Conservation (phyloP, 2,797 vertebrate species). For the Sebastiscus tertius region DNA sequence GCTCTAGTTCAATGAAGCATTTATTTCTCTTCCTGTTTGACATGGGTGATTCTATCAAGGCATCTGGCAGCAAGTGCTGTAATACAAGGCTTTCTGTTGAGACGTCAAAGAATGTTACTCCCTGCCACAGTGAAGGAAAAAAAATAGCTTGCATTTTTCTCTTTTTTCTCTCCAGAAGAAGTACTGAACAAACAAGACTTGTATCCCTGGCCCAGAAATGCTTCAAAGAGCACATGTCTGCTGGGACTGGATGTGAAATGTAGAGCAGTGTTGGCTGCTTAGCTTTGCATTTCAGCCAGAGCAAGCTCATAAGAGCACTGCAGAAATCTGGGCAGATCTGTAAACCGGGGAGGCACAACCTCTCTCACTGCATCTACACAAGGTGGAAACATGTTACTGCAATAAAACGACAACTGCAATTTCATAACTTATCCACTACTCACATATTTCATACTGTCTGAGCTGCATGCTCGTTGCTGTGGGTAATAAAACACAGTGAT, state of each 20-base stretch:
- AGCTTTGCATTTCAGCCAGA: constrained; percentile 85
- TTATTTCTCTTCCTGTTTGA: constrained; percentile 85
- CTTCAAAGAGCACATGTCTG: constrained; percentile 87
- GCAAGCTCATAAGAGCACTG: constrained; percentile 71
- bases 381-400: constrained; percentile 39
- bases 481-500: constrained; percentile 52
- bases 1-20: constrained; percentile 82
- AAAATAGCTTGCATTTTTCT: constrained; percentile 76
- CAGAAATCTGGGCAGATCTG: constrained; percentile 71
- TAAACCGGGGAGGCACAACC: constrained; percentile 40
- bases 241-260: constrained; percentile 86
- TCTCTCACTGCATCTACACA: constrained; percentile 35
- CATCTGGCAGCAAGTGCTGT: constrained; percentile 79
- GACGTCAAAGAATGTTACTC: constrained; percentile 84
- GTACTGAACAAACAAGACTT: constrained; percentile 85
- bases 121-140: constrained; percentile 73
- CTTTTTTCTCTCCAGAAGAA: constrained; percentile 56
- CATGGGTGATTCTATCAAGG: constrained; percentile 83
- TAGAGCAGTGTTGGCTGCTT: constrained; percentile 85
- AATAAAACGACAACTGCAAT: constrained; percentile 23
- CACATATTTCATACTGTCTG: constrained; percentile 31
- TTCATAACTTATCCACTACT: constrained; percentile 38
- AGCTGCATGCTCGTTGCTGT: constrained; percentile 14
- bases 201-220: constrained; percentile 86
- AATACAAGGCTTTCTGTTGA: constrained; percentile 83